Conservation (phyloP, 2,113 vertebrate species). For the Desmodus rotundus region DNA sequence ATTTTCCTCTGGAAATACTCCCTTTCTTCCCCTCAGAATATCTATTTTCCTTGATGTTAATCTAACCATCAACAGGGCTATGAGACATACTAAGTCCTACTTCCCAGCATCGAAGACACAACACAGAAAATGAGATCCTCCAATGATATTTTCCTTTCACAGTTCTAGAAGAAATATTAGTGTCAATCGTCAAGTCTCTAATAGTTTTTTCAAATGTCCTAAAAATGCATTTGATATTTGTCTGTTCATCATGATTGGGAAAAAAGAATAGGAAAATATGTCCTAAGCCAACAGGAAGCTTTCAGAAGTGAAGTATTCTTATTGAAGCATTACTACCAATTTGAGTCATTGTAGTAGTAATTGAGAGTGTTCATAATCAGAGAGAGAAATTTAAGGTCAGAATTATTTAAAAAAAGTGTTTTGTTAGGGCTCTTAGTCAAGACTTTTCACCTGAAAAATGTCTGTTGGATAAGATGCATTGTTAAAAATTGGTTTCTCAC, state of each 20-base stretch:
- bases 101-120: slow-evolving; percentile 27
- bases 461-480: neutral
- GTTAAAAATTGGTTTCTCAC: neutral
- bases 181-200: neutral
- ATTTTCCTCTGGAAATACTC: slow-evolving; percentile 13
- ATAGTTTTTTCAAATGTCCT: neutral
- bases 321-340: neutral
- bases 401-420: neutral
- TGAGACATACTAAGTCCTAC: slow-evolving; percentile 31
- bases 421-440: neutral
- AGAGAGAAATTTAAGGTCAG: slow-evolving; percentile 8
- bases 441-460: neutral
- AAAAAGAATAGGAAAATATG: neutral
- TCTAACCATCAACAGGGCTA: slow-evolving; percentile 27
- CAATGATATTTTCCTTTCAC: slow-evolving; percentile 41
- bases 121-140: slow-evolving; percentile 2
- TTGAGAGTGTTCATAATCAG: neutral
- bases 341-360: neutral
- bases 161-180: neutral
- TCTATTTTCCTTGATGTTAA: slow-evolving; percentile 44
- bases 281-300: neutral
- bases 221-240: neutral
- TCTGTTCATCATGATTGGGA: slow-evolving; percentile 6
- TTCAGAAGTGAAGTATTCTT: slow-evolving; percentile 7
- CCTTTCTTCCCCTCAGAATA: neutral